phyloP scores from a whole-genome alignment of 2,888 invertebrate genomes.

The Caenorhabditis japonica region DNA sequence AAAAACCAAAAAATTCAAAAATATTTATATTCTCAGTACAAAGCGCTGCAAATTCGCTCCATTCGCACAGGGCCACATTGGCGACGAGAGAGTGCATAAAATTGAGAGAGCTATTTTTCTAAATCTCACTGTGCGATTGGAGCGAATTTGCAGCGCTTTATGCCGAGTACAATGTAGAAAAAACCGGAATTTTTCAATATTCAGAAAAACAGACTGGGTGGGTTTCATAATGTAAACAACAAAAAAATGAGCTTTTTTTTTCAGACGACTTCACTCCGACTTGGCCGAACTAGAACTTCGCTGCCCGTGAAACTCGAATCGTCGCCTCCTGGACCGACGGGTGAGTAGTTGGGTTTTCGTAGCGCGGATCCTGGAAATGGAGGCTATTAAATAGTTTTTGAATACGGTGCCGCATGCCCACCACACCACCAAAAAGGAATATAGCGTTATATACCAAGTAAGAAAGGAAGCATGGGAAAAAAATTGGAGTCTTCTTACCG shows the following conservation, averaged over 20 bases:
- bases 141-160: too few species aligned
- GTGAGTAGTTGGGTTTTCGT: slow-evolving; percentile 45
- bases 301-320: slow-evolving; percentile 58
- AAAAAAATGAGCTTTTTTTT: slow-evolving; percentile 9
- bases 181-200: slow-evolving; percentile 27
- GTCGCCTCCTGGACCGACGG: slow-evolving; percentile 26
- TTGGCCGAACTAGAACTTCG: slow-evolving; percentile 54
- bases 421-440: too few species aligned
- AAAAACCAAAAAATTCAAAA: slow-evolving; percentile 4
- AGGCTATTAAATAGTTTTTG: slow-evolving; percentile 5
- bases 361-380: slow-evolving; percentile 67
- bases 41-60: too few species aligned
- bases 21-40: slow-evolving; percentile 8
- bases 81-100: too few species aligned
- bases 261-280: slow-evolving; percentile 59
- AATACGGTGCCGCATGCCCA: too few species aligned
- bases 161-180: too few species aligned
- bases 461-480: too few species aligned
- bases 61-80: too few species aligned
- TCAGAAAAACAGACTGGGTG: slow-evolving; percentile 23
- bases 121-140: too few species aligned
- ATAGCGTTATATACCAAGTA: neutral
- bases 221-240: slow-evolving; percentile 13
- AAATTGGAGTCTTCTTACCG: too few species aligned
- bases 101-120: neutral